Base-by-base conservation (phyloP, 2,888 invertebrate species). In the Nycteola revayana region DNA sequence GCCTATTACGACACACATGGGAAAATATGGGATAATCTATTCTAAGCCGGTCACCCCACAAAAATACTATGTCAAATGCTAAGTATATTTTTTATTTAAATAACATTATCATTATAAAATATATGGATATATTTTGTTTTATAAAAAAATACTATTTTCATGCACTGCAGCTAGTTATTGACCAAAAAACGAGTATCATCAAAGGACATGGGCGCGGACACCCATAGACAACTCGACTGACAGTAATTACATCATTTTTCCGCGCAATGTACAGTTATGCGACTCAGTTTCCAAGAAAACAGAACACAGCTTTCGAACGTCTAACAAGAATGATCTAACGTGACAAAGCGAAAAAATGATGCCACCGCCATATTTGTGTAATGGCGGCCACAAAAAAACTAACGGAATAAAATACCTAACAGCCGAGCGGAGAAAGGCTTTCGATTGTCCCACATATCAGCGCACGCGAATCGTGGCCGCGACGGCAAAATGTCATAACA, bases 341-440 rank as follows among this genome's bases (percentile, higher is more conserved):
- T 87, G 88, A 86, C 86, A 78, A 77, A 78, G 85, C 82, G 75
- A 83, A 84, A 84, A 85, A 87, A 85, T 80, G 74, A 85, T 86
- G 85, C 87, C 84, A 83, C 74, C 74, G 76, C 75, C 84, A 78
- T 83, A 77, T 84, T 79, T 75, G 77, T 77, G 77, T 84, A 81
- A 84, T 86, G 80, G 79, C 82, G 72, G 76, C 80, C 77, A 81
- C 83, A 77, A 86, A 88, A 86, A 88, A 86, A 86, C 80, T 87
- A 88, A 88, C 88, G 86, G 87, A 79, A 87, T 84, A 85, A 87
- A 87, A 87, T 88, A 78, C 81, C 83, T 82, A 86, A 77, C 84
- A 72, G 68, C 75, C 75, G 65, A 69, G 68, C 73, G 81, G 88
- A 88, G 88, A 88, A 88, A 88, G 88, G 88, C 88, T 88, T 88